phyloP scores from a whole-genome alignment of 2,797 vertebrate species.

The Hyperoplus lanceolatus region DNA sequence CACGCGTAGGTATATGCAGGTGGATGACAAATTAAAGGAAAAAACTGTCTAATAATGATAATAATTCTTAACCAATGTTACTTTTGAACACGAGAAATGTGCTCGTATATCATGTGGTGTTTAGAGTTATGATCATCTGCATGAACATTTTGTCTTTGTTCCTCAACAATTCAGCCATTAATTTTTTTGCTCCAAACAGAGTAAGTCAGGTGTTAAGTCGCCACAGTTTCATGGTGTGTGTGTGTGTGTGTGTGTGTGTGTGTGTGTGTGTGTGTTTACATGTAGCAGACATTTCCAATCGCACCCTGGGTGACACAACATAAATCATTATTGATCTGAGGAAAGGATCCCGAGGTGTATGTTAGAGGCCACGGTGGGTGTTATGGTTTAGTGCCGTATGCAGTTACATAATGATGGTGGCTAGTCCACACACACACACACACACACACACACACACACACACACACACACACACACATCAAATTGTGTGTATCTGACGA shows the following conservation, averaged over 20 bases:
- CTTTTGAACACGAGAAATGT: background rate
- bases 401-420: constrained; percentile 24
- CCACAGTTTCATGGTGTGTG: background rate
- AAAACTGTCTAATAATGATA: background rate
- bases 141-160: background rate
- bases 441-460: background rate
- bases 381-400: constrained; percentile 10
- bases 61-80: background rate
- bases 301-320: constrained; percentile 1
- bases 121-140: background rate
- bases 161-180: background rate
- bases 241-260: background rate
- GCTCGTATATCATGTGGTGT: background rate
- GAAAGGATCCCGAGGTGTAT: constrained; percentile 26
- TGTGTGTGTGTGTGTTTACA: background rate
- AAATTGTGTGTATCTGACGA: background rate
- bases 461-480: background rate
- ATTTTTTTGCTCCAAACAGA: background rate
- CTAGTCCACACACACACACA: constrained; percentile 1
- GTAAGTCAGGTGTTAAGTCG: background rate
- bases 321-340: constrained; percentile 30
- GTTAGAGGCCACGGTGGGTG: constrained; percentile 12
- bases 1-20: background rate
- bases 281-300: background rate
- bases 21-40: background rate